Percentiles rank a stretch among this genome's conserved stretches.
These are phyloP conservation scores for Hystrix brachyura DNA, from an alignment of 2,113 vertebrate species.

Conservation along the genomic window DNA sequence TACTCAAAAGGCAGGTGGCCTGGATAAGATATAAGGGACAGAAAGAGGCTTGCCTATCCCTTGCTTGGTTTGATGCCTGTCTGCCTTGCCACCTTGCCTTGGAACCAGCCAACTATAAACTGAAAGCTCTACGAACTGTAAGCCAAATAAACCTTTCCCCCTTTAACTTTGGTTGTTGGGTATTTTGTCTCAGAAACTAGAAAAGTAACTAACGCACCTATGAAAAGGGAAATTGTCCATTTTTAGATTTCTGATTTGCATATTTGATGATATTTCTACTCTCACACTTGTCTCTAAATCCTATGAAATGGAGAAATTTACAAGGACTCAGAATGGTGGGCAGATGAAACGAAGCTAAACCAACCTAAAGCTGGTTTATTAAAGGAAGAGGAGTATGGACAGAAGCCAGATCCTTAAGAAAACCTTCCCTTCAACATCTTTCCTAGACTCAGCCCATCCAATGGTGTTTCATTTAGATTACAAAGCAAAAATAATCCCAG, in stretches of 20 bases:
- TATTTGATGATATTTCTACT: not conserved
- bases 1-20: no score
- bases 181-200: no score
- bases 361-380: not conserved
- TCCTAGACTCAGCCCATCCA: not conserved
- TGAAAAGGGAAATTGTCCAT: not conserved
- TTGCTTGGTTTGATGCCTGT: no score
- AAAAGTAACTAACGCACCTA: not conserved
- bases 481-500: constrained; percentile 31
- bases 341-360: not conserved
- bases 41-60: no score
- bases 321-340: not conserved
- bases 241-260: not conserved
- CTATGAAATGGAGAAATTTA: not conserved
- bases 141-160: no score
- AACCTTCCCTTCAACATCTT: not conserved
- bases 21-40: no score
- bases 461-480: not conserved
- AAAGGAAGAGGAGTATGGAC: not conserved
- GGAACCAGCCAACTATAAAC: no score
- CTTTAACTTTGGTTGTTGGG: no score
- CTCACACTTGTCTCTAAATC: not conserved
- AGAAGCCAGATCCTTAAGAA: not conserved
- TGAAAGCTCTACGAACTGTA: no score
- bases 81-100: no score